phyloP scores from a whole-genome alignment of 2,888 invertebrate species.

The Megaustenia siamemsis region DNA sequence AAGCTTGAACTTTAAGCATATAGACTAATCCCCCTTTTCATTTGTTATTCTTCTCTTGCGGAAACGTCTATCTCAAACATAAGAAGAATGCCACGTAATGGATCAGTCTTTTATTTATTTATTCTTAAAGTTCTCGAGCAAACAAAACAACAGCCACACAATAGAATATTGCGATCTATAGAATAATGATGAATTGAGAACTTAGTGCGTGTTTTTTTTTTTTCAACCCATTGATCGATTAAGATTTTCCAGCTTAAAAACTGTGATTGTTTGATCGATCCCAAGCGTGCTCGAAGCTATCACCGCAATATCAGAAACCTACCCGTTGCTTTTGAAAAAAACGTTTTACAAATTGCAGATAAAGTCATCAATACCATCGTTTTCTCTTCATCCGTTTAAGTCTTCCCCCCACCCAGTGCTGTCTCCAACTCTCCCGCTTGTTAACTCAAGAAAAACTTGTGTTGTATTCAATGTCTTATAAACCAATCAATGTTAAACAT shows the following conservation, averaged over 20 bases:
- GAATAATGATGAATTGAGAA: too few species aligned
- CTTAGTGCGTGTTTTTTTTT: too few species aligned
- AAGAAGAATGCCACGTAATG: background rate
- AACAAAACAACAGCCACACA: conserved; percentile 12
- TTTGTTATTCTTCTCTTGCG: background rate
- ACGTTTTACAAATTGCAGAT: background rate
- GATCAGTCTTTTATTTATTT: background rate
- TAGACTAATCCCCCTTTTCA: background rate
- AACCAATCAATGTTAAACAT: conserved; percentile 50
- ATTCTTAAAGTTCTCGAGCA: background rate
- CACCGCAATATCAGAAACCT: background rate
- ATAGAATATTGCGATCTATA: too few species aligned
- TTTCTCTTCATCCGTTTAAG: background rate
- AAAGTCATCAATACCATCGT: conserved; percentile 14
- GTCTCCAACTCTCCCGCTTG: background rate
- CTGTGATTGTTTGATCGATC: background rate
- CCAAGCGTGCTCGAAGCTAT: background rate
- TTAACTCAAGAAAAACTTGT: background rate
- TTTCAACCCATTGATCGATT: too few species aligned
- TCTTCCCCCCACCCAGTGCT: background rate
- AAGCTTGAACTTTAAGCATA: background rate
- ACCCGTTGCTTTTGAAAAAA: background rate
- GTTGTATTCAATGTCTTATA: conserved; percentile 30
- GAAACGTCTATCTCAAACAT: background rate
- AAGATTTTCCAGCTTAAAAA: too few species aligned